Evolutionary conservation across 2,113 vertebrate species (phyloP), one percentile per base, ranked within the genome.

Genomic region (Pantherophis guttatus): DNA sequence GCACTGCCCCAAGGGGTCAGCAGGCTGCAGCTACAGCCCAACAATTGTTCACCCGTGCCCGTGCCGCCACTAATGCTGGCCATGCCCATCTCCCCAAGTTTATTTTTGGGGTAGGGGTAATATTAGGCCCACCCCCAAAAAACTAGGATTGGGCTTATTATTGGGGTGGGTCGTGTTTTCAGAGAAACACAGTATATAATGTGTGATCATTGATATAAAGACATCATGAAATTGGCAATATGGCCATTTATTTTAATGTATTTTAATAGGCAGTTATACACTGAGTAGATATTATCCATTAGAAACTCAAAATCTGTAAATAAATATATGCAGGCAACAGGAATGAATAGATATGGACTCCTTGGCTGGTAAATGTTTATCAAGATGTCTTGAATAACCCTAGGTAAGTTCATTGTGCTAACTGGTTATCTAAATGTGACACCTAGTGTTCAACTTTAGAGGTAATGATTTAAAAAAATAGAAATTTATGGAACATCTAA

Each of bases 341-440:
- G 5, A 75, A 15, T 0, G 3, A 17, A n/a, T n/a, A 3, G 57
- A 52, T n/a, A 92, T 57, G 55, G 24, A 23, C 70, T 57, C 70
- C 39, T n/a, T 50, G 62, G 29, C 13, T 87, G 33, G 8, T 33
- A 52, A 52, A 62, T 53, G 65, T 15, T 65, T 53, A 75, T 70
- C 21, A 53, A 54, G 50, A 87, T 26, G 21, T 10, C 48, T 50
- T 88, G 54, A 15, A 62, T 88, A 33, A 58, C 29, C 59, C 17
- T 17, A 17, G 55, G 62, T 57, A 70, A 6, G 53, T 57, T 89
- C 52, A 89, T 24, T 55, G 10, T 91, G 91, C 23, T 91, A 89
- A 96, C 96, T 93, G 92, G 91, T 97, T 97, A 97, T 97, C 96
- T 97, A 94, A 97, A 97, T 94, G 87, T 97, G 97, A 98, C 96